Base-by-base conservation (phyloP, 2,113 vertebrate genomes). In the Athene noctua region DNA sequence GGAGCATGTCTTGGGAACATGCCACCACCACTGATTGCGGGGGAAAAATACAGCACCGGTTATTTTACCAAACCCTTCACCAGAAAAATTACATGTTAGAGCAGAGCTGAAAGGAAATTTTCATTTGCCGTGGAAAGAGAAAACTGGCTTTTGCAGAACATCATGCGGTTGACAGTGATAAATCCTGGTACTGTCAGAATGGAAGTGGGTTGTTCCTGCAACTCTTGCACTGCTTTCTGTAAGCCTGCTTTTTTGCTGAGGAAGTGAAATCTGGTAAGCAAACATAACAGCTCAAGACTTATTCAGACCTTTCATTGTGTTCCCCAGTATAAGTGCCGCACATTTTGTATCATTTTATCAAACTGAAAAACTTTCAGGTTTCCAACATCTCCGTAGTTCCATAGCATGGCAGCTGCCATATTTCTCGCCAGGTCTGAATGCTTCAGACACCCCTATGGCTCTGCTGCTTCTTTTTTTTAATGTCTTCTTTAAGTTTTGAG, bases 241-340 rank as follows among this genome's bases (percentile, higher is more conserved):
- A 94, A 95, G 38, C 13, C 75, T 34, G 16, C 0, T 0, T 34
- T 55, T 44, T 5, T 55, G 40, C 65, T 91, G 79, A 88, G 92
- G 90, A 96, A 91, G 86, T 88, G 90, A 95, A 93, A 93, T 62
- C 52, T 80, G 30, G 26, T 51, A 84, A 66, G 54, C 36, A 73
- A 80, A 89, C 22, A 32, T 8, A 34, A 82, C 13, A 54, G 26
- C 1, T 9, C n/a, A 66, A 66, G 67, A 47, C 7, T 52, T 70
- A 21, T 93, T 93, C 75, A 90, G 82, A 66, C 10, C 13, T 51
- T 94, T 42, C 26, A 9, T 72, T 81, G 22, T 2, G 51, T 88
- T 73, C 26, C 3, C 22, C 10, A 26, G 36, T 26, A 55, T n/a
- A 38, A 1, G 4, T 20, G 54, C n/a, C 42, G 15, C 19, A 49